phyloP scores from a whole-genome alignment of 2,113 vertebrate genomes.

The human region DNA sequence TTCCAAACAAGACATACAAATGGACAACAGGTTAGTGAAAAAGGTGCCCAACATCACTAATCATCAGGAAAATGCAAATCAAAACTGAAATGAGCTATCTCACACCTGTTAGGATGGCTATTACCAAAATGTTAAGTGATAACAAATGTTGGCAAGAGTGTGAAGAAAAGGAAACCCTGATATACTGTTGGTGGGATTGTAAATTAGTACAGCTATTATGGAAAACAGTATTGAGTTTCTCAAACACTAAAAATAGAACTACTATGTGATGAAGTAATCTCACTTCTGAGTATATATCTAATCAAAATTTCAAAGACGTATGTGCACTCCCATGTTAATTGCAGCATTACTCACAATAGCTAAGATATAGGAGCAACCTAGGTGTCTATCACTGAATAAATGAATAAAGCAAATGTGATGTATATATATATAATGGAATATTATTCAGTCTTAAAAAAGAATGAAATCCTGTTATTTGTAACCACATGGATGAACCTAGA shows the following conservation, averaged over 20 bases:
- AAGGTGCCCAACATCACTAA: not conserved
- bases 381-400: not conserved
- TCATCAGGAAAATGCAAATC: not conserved
- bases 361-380: not conserved
- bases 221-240: not conserved
- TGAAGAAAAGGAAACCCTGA: not conserved
- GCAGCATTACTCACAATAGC: not conserved
- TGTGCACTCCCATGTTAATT: not conserved
- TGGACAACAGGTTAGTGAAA: not conserved
- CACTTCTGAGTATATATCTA: not conserved
- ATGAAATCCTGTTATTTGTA: not conserved
- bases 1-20: not conserved
- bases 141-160: not conserved
- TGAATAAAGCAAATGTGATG: not conserved
- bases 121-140: not conserved
- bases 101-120: not conserved
- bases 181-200: not conserved
- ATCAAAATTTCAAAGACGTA: not conserved
- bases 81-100: not conserved
- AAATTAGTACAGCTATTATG: not conserved
- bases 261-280: not conserved
- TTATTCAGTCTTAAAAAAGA: not conserved
- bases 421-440: not conserved
- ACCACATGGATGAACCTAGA: not conserved
- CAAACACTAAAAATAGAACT: not conserved